Evolutionary conservation across 2,888 invertebrate species (phyloP).

Genomic region (Drosophila limbata): DNA sequence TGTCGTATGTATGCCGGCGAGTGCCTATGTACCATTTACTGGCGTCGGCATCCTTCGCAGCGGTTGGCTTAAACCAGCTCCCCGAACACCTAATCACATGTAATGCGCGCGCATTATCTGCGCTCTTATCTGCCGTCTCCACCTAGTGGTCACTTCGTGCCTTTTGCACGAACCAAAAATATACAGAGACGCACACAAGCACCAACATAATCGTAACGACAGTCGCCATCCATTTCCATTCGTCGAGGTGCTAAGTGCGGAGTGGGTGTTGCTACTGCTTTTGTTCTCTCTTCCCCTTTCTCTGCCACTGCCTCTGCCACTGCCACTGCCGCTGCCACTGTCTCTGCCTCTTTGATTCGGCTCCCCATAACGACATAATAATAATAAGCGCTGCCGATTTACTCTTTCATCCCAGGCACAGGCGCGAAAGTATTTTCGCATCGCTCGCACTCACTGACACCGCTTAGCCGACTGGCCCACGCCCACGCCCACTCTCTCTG

Average conservation of each 20-base stretch:
- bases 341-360: constrained; percentile 8
- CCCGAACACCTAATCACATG: constrained; percentile 84
- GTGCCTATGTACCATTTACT: constrained; percentile 33
- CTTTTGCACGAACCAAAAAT: constrained; percentile 39
- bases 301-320: neutral
- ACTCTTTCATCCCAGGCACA: constrained; percentile 79
- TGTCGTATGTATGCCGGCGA: constrained; percentile 15
- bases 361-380: constrained; percentile 56
- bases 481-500: constrained; percentile 76
- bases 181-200: constrained; percentile 23
- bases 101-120: constrained; percentile 86
- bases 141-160: constrained; percentile 59
- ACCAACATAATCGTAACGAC: constrained; percentile 18
- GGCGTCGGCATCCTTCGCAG: constrained; percentile 64
- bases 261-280: constrained; percentile 72
- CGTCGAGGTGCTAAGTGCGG: constrained; percentile 75
- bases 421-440: constrained; percentile 63
- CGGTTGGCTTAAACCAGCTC: constrained; percentile 84
- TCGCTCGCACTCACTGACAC: constrained; percentile 65
- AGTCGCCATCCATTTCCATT: constrained; percentile 69
- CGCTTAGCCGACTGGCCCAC: constrained; percentile 59
- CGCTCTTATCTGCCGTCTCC: constrained; percentile 79
- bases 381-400: constrained; percentile 74
- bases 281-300: constrained; percentile 14
- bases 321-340: constrained; percentile 13